phyloP scores from a whole-genome alignment of 2,888 invertebrate genomes.

The Nudaria mundana region DNA sequence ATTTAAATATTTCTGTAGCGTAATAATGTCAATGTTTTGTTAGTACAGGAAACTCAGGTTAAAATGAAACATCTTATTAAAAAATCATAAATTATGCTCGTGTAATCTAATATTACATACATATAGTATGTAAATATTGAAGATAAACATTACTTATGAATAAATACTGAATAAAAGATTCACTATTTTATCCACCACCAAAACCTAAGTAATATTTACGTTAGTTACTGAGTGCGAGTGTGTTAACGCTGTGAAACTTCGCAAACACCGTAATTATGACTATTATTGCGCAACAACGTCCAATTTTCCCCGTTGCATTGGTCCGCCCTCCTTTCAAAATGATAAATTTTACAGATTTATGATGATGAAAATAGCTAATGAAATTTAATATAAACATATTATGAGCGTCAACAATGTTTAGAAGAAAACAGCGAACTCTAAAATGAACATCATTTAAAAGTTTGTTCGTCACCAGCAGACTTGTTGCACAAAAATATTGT shows the following conservation, averaged over 20 bases:
- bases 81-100: conserved; percentile 57
- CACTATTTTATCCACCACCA: conserved; percentile 68
- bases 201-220: conserved; percentile 62
- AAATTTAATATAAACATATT: background rate
- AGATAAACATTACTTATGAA: conserved; percentile 64
- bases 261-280: conserved; percentile 14
- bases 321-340: no score
- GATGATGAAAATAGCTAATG: background rate
- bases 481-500: conserved; percentile 5
- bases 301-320: background rate
- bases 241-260: conserved; percentile 23
- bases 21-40: background rate
- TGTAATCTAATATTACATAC: conserved; percentile 52
- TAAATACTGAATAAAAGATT: conserved; percentile 65
- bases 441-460: background rate
- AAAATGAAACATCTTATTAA: conserved; percentile 46
- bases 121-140: no score
- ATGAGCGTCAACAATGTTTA: background rate
- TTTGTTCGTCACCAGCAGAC: background rate
- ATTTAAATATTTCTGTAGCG: no score
- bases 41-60: background rate
- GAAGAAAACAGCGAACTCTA: background rate
- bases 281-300: conserved; percentile 1
- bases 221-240: conserved; percentile 51
- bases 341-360: no score